These are phyloP conservation scores for Hepsetus odoe DNA, from an alignment of 2,113 vertebrate species.

Conservation along the genomic window DNA sequence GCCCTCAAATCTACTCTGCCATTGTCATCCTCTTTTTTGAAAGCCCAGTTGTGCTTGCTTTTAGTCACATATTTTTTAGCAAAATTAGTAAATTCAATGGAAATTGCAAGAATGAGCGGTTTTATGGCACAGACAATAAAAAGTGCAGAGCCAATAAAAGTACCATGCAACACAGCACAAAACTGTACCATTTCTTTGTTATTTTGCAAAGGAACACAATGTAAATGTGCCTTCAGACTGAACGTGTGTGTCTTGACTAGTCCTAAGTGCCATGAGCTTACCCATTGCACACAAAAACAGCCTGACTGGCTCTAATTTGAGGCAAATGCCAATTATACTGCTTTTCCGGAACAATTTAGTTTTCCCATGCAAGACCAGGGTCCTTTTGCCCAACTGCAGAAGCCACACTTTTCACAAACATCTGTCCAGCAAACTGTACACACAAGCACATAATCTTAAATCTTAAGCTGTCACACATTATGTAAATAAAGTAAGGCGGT, in stretches of 20 bases:
- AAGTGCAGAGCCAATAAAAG: no score
- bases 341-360: slow-evolving; percentile 84
- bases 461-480: not conserved
- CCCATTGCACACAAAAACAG: slow-evolving; percentile 63
- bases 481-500: not conserved
- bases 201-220: no score
- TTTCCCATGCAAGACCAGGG: slow-evolving; percentile 79
- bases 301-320: slow-evolving; percentile 73
- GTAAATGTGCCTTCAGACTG: no score
- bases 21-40: not conserved
- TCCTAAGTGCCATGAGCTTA: not conserved
- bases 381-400: slow-evolving; percentile 71
- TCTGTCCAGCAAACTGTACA: slow-evolving; percentile 87
- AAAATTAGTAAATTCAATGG: no score
- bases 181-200: not conserved
- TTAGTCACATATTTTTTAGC: no score
- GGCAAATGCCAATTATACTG: slow-evolving; percentile 76
- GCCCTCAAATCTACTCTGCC: not conserved
- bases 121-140: no score
- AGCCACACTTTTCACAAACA: slow-evolving; percentile 82
- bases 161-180: no score
- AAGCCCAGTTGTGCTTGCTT: no score
- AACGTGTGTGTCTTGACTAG: not conserved
- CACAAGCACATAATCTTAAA: slow-evolving; percentile 58
- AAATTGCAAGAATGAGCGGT: no score